These are phyloP conservation scores for Mixornis gularis DNA, from an alignment of 2,113 vertebrate species.

Conservation along the genomic window DNA sequence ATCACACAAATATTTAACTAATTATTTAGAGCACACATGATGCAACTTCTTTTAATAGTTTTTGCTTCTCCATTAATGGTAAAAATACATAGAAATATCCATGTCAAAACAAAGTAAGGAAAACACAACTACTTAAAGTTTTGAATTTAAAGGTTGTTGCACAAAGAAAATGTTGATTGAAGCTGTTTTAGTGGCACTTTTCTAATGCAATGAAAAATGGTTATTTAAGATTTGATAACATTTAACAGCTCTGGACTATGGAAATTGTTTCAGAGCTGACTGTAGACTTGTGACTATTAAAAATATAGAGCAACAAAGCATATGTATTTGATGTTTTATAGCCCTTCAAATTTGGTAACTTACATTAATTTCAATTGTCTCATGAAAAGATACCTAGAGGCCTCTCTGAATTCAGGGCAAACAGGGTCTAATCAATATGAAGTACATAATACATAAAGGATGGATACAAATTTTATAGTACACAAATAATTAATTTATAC, in stretches of 20 bases:
- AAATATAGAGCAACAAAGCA: background rate
- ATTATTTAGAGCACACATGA: background rate
- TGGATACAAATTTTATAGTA: slow-evolving; percentile 60
- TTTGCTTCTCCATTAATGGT: background rate
- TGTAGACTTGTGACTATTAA: background rate
- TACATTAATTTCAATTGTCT: slow-evolving; percentile 37
- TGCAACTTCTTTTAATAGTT: background rate
- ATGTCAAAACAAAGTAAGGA: background rate
- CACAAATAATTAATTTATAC: slow-evolving; percentile 67
- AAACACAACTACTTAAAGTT: background rate
- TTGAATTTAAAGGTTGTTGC: background rate
- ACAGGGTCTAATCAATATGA: slow-evolving; percentile 60
- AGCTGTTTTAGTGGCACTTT: background rate
- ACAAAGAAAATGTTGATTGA: background rate
- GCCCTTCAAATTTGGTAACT: background rate
- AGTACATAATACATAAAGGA: slow-evolving; percentile 68
- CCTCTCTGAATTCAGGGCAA: slow-evolving; percentile 29
- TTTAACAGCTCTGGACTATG: background rate
- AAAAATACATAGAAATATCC: background rate
- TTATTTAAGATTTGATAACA: background rate
- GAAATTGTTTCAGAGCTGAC: background rate
- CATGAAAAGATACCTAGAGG: slow-evolving; percentile 38
- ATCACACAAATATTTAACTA: background rate
- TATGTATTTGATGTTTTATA: background rate
- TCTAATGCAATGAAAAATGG: background rate